Evolutionary conservation across 2,888 invertebrate species (phyloP).

Genomic region (Drosophila limbata): DNA sequence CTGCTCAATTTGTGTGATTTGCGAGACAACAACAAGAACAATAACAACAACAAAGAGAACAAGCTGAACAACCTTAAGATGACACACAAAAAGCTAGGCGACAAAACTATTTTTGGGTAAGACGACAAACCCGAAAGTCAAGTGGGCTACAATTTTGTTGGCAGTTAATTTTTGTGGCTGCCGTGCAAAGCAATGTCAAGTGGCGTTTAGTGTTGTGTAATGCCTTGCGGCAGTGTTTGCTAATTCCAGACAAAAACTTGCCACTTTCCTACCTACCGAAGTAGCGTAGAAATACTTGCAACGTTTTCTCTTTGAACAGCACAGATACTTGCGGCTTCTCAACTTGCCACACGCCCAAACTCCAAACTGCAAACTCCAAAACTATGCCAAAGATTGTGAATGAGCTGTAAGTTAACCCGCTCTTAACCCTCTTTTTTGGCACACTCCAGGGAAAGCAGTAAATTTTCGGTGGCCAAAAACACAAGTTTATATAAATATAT

Average conservation of each 20-base stretch:
- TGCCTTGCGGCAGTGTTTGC: constrained; percentile 56
- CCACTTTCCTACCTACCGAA: constrained; percentile 42
- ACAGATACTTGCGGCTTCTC: constrained; percentile 53
- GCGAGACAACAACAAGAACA: constrained; percentile 28
- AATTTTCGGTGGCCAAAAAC: constrained; percentile 37
- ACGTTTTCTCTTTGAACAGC: constrained; percentile 19
- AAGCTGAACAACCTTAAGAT: constrained; percentile 3
- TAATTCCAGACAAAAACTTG: constrained; percentile 48
- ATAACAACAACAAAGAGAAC: constrained; percentile 7
- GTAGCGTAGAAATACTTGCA: constrained; percentile 31
- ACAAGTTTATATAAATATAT: constrained; percentile 56
- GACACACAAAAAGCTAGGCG: constrained; percentile 12
- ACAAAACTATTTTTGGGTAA: constrained; percentile 19
- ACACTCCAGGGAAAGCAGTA: constrained; percentile 16
- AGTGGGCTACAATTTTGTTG: constrained; percentile 2
- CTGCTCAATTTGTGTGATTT: constrained; percentile 61
- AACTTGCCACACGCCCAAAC: constrained; percentile 31
- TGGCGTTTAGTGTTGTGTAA: constrained; percentile 60
- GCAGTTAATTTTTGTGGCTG: constrained; percentile 54
- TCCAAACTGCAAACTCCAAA: background rate
- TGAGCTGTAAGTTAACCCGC: constrained; percentile 9
- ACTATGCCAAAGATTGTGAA: constrained; percentile 43
- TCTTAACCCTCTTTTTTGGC: background rate
- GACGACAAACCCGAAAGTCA: constrained; percentile 10
- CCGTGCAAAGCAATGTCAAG: constrained; percentile 39